phyloP scores from a whole-genome alignment of 2,888 invertebrate species.

The Chloroclystis v-ata region DNA sequence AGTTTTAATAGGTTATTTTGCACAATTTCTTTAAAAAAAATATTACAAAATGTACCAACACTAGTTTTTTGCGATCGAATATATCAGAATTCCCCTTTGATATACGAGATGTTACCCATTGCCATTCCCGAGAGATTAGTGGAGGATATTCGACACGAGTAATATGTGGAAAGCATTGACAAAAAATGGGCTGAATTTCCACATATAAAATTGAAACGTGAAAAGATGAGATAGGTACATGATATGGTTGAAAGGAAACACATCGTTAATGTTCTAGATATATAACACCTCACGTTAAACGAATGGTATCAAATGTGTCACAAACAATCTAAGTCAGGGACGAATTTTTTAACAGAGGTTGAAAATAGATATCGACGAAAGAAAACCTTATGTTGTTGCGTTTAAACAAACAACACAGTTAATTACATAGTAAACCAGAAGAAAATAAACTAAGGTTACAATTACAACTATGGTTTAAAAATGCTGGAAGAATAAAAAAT shows the following conservation, averaged over 20 bases:
- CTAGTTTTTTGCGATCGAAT: slow-evolving; percentile 1
- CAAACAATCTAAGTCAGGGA: background rate
- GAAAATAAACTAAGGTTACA: slow-evolving; percentile 24
- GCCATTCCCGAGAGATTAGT: slow-evolving; percentile 32
- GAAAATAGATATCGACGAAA: background rate
- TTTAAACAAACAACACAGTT: slow-evolving; percentile 12
- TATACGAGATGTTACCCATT: slow-evolving; percentile 46
- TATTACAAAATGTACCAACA: background rate
- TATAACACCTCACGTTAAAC: background rate
- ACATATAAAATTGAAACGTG: slow-evolving; percentile 18
- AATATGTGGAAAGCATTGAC: slow-evolving; percentile 29
- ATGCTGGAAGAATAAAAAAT: slow-evolving; percentile 10
- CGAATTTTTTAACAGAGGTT: background rate
- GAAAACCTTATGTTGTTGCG: background rate
- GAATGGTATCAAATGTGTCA: background rate
- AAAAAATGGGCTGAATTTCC: slow-evolving; percentile 14
- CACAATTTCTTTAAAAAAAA: no score
- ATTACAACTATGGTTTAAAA: slow-evolving; percentile 21
- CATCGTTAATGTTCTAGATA: slow-evolving; percentile 2
- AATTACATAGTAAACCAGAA: slow-evolving; percentile 13
- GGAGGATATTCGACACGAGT: slow-evolving; percentile 37
- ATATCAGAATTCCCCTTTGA: slow-evolving; percentile 34
- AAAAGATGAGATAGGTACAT: slow-evolving; percentile 24
- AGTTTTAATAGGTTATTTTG: no score
- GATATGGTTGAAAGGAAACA: slow-evolving; percentile 18